Percentiles rank a stretch among this genome's conserved stretches.
These are phyloP conservation scores for Amiota mariae DNA, from an alignment of 2,888 invertebrate genomes.

Conservation along the genomic window DNA sequence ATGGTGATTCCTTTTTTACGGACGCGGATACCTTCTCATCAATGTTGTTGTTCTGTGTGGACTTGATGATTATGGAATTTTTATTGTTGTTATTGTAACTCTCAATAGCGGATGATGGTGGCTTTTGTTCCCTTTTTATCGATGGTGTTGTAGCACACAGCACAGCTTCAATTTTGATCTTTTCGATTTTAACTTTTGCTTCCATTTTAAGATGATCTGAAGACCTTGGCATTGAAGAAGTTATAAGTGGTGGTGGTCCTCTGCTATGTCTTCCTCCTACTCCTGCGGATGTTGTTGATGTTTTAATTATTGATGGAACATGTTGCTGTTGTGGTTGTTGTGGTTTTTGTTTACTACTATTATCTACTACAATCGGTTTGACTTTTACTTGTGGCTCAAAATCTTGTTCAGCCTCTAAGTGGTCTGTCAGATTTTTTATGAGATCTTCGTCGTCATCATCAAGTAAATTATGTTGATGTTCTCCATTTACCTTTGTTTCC, in stretches of 20 bases:
- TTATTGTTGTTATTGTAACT: constrained; percentile 14
- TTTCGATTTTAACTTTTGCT: constrained; percentile 47
- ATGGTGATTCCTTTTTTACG: constrained; percentile 41
- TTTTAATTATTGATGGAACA: constrained; percentile 29
- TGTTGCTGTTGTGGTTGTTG: constrained; percentile 31
- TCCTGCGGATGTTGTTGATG: constrained; percentile 13
- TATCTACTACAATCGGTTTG: constrained; percentile 37
- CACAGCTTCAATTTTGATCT: constrained; percentile 46
- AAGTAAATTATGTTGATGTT: constrained; percentile 63
- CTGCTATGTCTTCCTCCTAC: not conserved
- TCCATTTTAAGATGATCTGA: constrained; percentile 39
- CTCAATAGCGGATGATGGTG: constrained; percentile 27
- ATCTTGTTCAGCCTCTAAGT: constrained; percentile 43
- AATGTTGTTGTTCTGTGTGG: not conserved
- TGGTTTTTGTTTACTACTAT: constrained; percentile 26
- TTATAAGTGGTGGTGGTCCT: not conserved
- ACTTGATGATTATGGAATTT: not conserved
- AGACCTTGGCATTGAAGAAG: not conserved
- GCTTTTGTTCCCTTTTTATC: not conserved
- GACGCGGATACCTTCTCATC: not conserved
- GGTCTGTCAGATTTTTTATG: constrained; percentile 65
- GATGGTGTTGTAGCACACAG: constrained; percentile 24
- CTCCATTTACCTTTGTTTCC: constrained; percentile 66
- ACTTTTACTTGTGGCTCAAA: not conserved
- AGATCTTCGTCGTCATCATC: constrained; percentile 62